A percentile compares a stretch with the other conserved stretches of the same genome.
These are phyloP conservation scores for Denticeps clupeoides DNA, from an alignment of 2,797 vertebrate genomes.

Conservation along the genomic window DNA sequence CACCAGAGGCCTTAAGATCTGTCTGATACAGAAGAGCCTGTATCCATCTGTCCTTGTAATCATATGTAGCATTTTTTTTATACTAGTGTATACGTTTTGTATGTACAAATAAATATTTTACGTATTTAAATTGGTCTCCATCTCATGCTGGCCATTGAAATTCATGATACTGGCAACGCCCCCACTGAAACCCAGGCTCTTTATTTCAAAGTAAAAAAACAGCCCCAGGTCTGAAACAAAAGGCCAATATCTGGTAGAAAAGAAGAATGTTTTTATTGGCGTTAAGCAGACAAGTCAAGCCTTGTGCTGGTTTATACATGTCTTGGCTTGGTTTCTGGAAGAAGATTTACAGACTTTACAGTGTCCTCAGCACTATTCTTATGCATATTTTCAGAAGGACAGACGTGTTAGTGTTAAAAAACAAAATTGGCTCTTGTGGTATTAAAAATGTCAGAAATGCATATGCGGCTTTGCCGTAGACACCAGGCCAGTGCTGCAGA, in stretches of 20 bases:
- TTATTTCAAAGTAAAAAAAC: too few relatives aligned
- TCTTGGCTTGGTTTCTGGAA: too few relatives aligned
- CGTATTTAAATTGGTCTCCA: slow-evolving; percentile 64
- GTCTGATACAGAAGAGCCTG: slow-evolving; percentile 28
- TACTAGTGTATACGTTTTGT: slow-evolving; percentile 54
- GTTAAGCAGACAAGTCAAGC: slow-evolving; percentile 24
- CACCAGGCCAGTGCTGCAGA: slow-evolving; percentile 20
- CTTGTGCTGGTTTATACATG: too few relatives aligned
- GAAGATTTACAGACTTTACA: slow-evolving; percentile 4
- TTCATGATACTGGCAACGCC: too few relatives aligned
- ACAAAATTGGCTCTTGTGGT: too few relatives aligned
- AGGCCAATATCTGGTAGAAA: slow-evolving; percentile 31
- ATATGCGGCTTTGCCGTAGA: too few relatives aligned
- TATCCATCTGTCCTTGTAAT: slow-evolving; percentile 51
- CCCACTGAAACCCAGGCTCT: too few relatives aligned
- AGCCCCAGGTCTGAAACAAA: not conserved
- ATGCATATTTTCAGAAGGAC: not conserved
- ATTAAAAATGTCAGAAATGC: too few relatives aligned
- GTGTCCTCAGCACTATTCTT: slow-evolving; percentile 16
- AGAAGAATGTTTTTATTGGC: slow-evolving; percentile 55
- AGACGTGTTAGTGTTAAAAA: too few relatives aligned
- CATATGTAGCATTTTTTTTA: slow-evolving; percentile 69
- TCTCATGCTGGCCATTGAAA: too few relatives aligned
- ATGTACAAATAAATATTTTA: slow-evolving; percentile 74
- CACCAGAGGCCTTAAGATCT: slow-evolving; percentile 63